Conservation (phyloP, 1,140 invertebrate species). For the Rhopalosiphum padi region DNA sequence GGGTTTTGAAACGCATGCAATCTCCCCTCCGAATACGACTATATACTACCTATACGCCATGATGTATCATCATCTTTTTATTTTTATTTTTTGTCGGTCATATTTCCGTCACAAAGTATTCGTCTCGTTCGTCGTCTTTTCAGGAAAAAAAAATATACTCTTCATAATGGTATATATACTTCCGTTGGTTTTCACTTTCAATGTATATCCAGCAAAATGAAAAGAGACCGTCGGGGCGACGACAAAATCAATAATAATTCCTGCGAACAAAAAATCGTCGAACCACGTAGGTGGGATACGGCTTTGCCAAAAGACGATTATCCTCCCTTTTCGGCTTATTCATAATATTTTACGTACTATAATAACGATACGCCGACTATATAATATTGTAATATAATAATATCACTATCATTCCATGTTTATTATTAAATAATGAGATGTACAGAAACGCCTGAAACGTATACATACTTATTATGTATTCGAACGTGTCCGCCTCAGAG, state of each 20-base stretch:
- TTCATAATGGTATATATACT: constrained; percentile 3
- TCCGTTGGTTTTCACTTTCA: not conserved
- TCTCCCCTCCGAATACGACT: not conserved
- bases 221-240: not conserved
- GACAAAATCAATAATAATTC: constrained; percentile 1
- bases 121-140: not conserved
- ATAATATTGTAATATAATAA: not conserved
- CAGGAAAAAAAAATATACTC: not conserved
- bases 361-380: not conserved
- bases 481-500: not conserved
- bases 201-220: not conserved
- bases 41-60: not conserved
- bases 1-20: not conserved
- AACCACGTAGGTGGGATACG: not conserved
- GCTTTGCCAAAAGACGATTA: not conserved
- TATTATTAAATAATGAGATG: not conserved
- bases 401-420: not conserved
- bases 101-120: not conserved
- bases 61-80: not conserved
- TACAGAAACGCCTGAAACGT: not conserved
- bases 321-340: not conserved
- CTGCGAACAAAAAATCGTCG: not conserved
- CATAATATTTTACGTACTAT: not conserved
- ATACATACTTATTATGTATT: not conserved
- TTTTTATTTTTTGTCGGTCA: not conserved